Evolutionary conservation across 2,888 invertebrate genomes (phyloP).

Genomic region (Pyralis farinalis): DNA sequence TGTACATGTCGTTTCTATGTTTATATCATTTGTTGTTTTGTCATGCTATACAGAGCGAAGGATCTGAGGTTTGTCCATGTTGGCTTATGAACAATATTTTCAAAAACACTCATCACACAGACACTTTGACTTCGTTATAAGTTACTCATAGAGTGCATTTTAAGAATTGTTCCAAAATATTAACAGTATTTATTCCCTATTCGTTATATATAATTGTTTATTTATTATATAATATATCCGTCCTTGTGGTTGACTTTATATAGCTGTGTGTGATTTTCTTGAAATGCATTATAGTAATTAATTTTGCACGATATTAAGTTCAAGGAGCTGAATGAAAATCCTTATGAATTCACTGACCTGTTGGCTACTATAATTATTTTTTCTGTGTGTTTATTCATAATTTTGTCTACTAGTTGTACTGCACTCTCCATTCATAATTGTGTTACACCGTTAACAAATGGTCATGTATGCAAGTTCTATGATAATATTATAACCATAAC

Average conservation of each 20-base stretch:
- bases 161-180: constrained; percentile 31
- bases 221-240: not conserved
- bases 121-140: constrained; percentile 31
- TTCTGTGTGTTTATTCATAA: too few species aligned
- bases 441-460: too few species aligned
- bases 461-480: not conserved
- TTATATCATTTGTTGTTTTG: constrained; percentile 69
- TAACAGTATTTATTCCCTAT: constrained; percentile 12
- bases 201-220: constrained; percentile 6
- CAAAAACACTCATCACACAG: constrained; percentile 39
- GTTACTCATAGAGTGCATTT: constrained; percentile 36
- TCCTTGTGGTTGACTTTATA: not conserved
- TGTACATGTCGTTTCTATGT: constrained; percentile 46
- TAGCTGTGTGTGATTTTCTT: constrained; percentile 30
- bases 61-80: constrained; percentile 72
- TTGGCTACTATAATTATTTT: too few species aligned
- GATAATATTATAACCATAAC: not conserved
- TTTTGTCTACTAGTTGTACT: too few species aligned
- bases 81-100: constrained; percentile 30
- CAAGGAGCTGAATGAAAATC: too few species aligned
- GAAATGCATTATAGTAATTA: constrained; percentile 33
- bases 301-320: constrained; percentile 5
- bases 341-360: too few species aligned
- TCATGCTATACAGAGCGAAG: constrained; percentile 76
- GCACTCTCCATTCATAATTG: too few species aligned